Evolutionary conservation across 2,797 vertebrate genomes (phyloP).

Genomic region (Todus mexicanus): DNA sequence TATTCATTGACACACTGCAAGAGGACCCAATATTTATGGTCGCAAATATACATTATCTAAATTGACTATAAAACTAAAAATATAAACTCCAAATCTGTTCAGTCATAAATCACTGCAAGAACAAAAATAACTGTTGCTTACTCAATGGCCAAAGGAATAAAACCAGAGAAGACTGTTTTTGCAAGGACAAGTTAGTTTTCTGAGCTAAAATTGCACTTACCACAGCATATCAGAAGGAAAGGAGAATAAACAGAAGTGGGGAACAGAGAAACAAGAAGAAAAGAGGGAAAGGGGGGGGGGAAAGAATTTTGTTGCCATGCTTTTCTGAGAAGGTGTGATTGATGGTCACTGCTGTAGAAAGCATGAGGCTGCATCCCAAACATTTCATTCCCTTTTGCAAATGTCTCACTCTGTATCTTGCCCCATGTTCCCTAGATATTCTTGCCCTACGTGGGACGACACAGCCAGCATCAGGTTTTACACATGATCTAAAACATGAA

Average conservation of each 20-base stretch:
- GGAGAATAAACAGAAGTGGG: not conserved
- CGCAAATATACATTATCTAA: conserved; percentile 12
- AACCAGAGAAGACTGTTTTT: conserved; percentile 53
- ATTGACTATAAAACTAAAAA: conserved; percentile 43
- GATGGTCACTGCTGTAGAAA: conserved; percentile 71
- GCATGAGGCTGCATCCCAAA: conserved; percentile 65
- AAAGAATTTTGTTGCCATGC: conserved; percentile 33
- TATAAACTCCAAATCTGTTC: conserved; percentile 33
- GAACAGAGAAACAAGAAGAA: not conserved
- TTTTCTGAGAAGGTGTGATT: conserved; percentile 80
- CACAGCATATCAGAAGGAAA: not conserved
- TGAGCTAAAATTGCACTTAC: conserved; percentile 4
- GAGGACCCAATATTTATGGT: not conserved
- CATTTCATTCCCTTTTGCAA: conserved; percentile 71
- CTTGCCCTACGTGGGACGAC: not conserved
- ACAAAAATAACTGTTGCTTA: conserved; percentile 38
- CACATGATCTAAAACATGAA: conserved; percentile 63
- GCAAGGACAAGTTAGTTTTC: conserved; percentile 67
- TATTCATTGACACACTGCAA: not conserved
- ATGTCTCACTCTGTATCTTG: conserved; percentile 40
- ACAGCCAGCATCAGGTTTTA: conserved; percentile 66
- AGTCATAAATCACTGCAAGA: conserved; percentile 28
- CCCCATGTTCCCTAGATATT: conserved; percentile 66
- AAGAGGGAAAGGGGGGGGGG: fast-evolving
- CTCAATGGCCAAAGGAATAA: not conserved